A percentile compares a stretch with the other conserved stretches of the same genome.
These are phyloP conservation scores for Ladona fulva DNA, from an alignment of 1,140 invertebrate species.

Conservation along the genomic window DNA sequence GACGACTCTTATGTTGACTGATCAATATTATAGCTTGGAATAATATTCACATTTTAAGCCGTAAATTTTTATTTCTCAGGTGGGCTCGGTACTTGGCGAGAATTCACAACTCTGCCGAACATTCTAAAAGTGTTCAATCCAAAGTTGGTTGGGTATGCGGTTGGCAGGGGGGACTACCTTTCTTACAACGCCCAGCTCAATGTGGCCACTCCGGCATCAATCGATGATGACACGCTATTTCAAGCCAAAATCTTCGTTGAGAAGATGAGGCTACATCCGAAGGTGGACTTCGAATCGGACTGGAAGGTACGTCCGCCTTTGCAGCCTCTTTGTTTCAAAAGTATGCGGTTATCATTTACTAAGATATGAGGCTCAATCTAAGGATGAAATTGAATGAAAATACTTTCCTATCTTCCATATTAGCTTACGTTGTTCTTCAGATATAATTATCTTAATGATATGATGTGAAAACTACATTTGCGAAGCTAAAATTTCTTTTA, in stretches of 20 bases:
- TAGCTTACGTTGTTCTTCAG: too few species aligned
- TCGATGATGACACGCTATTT: conserved; percentile 48
- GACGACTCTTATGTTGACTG: too few species aligned
- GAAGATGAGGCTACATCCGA: conserved; percentile 46
- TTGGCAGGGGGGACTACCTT: conserved; percentile 38
- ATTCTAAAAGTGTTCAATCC: conserved; percentile 55
- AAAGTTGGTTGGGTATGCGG: conserved; percentile 48
- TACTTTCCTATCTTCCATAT: too few species aligned
- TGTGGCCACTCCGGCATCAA: conserved; percentile 49
- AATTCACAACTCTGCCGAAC: conserved; percentile 47
- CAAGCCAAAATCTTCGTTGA: conserved; percentile 52
- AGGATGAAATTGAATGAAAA: too few species aligned
- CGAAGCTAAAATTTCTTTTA: too few species aligned
- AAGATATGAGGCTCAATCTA: too few species aligned
- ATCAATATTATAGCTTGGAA: too few species aligned
- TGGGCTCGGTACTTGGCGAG: conserved; percentile 48
- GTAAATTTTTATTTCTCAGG: conserved; percentile 32
- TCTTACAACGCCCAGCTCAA: conserved; percentile 47
- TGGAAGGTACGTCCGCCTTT: too few species aligned
- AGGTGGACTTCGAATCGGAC: conserved; percentile 47
- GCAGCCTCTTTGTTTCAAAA: background rate
- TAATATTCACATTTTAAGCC: too few species aligned
- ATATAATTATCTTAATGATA: too few species aligned
- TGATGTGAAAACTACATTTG: too few species aligned
- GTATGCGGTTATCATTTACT: background rate